Base-by-base conservation (phyloP, 2,797 vertebrate species). In the Philypnodon macrostomus region DNA sequence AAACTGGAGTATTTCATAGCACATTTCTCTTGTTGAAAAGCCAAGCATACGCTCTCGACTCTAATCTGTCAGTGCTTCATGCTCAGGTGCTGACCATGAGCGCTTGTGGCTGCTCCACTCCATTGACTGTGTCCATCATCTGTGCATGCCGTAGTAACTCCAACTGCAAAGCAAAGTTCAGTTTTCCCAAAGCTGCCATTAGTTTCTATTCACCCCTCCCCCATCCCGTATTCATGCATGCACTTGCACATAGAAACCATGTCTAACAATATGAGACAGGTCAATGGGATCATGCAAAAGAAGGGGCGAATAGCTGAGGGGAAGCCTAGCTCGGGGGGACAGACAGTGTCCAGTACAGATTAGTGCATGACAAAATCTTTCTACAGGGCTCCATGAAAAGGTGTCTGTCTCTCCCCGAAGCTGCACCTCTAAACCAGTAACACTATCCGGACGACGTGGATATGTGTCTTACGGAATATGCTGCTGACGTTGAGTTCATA, bases 331-430 rank as follows among this genome's bases (percentile, higher is more conserved):
- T 47, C 2, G 12, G 4, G 68, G 84, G 73, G 69, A 69, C 52
- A 56, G 18, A 47, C 11, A 58, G 41, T 53, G 48, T 79, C 75
- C 73, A 71, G 44, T 62, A 48, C 23, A 63, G 79, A 80, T 81
- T 49, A 78, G 67, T 37, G 53, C 83, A 67, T 74, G 80, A 85
- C 76, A 80, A 69, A 53, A 68, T 58, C 77, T 73, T 42, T 84
- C 74, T 17, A 51, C 66, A 15, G 40, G 65, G 48, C n/a, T 69
- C 56, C 59, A 59, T 10, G 36, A 78, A 51, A 69, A 57, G 70
- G 51, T 55, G 60, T 77, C 68, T 17, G 0, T 73, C 64, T 76
- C 62, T 11, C 11, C 61, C 67, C 38, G 23, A 61, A 55, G 52
- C 41, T 55, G 53, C 6, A 53, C 49, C 56, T 69, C 62, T 67